Conservation (phyloP, 2,113 vertebrate genomes). For the Oreochromis niloticus region DNA sequence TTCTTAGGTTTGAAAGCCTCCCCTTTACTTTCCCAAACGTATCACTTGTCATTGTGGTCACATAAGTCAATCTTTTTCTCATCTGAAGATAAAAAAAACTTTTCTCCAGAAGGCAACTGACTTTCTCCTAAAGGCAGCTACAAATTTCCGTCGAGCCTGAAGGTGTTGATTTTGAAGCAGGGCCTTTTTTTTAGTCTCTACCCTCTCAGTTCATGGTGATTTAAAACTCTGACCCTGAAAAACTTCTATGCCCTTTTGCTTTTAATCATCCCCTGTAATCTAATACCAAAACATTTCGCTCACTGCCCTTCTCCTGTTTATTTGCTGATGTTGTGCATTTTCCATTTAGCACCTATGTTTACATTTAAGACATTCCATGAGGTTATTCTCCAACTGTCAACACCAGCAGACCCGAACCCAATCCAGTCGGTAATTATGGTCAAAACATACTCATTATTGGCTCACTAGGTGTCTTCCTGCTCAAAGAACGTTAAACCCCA, state of each 20-base stretch:
- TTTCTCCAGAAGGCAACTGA: neutral
- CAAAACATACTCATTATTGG: neutral
- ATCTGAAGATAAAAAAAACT: neutral
- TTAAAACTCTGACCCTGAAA: neutral
- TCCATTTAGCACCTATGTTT: neutral
- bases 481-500: neutral
- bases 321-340: neutral
- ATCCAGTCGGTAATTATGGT: neutral
- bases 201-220: neutral
- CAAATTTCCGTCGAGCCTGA: neutral
- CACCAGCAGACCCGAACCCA: neutral
- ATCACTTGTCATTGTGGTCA: neutral
- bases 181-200: neutral
- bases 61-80: neutral
- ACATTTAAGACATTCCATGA: neutral
- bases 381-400: neutral
- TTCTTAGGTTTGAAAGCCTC: neutral
- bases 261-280: neutral
- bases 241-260: neutral
- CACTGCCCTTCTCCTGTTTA: neutral
- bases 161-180: neutral
- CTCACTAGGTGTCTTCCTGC: neutral
- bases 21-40: neutral
- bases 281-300: neutral
- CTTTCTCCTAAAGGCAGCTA: neutral